These are phyloP conservation scores for Pyrocoelia pectoralis DNA, from an alignment of 2,888 invertebrate species.

Conservation along the genomic window DNA sequence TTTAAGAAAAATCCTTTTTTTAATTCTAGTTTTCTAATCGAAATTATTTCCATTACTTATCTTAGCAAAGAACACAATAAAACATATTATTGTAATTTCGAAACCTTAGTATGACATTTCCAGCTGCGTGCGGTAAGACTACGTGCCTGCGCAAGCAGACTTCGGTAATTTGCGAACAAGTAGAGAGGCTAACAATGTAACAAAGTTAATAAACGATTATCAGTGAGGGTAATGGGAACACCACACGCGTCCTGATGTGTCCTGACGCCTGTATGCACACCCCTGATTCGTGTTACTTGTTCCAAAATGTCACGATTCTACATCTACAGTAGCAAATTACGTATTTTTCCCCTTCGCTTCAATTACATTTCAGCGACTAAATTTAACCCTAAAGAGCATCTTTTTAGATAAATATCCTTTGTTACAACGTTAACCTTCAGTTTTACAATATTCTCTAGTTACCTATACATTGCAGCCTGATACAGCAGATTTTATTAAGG, in stretches of 20 bases:
- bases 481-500: slow-evolving; percentile 19
- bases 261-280: slow-evolving; percentile 39
- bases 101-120: slow-evolving; percentile 22
- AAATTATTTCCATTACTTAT: too few species aligned
- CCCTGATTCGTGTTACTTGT: slow-evolving; percentile 38
- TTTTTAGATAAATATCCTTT: background rate
- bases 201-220: slow-evolving; percentile 57
- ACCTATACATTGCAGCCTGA: slow-evolving; percentile 13
- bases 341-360: slow-evolving; percentile 25
- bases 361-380: slow-evolving; percentile 21
- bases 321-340: slow-evolving; percentile 33
- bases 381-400: slow-evolving; percentile 5
- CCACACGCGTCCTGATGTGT: slow-evolving; percentile 48
- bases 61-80: background rate
- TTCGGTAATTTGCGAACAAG: slow-evolving; percentile 57
- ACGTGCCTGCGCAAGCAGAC: slow-evolving; percentile 55
- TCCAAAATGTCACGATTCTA: slow-evolving; percentile 43
- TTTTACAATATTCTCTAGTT: background rate
- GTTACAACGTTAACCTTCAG: background rate
- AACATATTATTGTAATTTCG: slow-evolving; percentile 11
- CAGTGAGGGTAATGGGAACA: slow-evolving; percentile 37
- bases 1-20: too few species aligned
- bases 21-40: too few species aligned
- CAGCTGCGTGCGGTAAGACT: slow-evolving; percentile 49
- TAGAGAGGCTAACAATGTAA: slow-evolving; percentile 58